Percentiles rank a stretch among this genome's conserved stretches.
Evolutionary conservation across 2,888 invertebrate species (phyloP).

Genomic region (Idaea biselata): DNA sequence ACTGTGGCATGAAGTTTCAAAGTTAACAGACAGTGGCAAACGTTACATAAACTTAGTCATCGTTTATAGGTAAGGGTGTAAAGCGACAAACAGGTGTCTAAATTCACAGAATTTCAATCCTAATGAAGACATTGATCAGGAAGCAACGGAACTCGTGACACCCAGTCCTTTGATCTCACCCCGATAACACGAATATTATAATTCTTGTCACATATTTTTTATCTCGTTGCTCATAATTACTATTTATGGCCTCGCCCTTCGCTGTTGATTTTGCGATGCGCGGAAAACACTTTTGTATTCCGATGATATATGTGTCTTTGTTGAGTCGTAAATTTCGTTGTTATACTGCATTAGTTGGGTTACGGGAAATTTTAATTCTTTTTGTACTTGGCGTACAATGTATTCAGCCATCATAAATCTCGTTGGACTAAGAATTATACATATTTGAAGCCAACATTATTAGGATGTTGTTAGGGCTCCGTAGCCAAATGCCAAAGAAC

Average conservation of each 20-base stretch:
- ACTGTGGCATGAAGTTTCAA: too few relatives aligned
- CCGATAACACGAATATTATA: slow-evolving; percentile 36
- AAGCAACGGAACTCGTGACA: slow-evolving; percentile 41
- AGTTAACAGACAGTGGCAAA: too few relatives aligned
- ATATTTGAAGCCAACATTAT: slow-evolving; percentile 7
- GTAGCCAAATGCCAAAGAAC: too few relatives aligned
- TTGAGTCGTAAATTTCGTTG: slow-evolving; percentile 20
- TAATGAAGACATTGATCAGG: slow-evolving; percentile 59
- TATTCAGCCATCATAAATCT: slow-evolving; percentile 8
- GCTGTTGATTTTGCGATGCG: slow-evolving; percentile 20
- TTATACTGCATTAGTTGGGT: slow-evolving; percentile 19
- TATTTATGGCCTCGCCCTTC: slow-evolving; percentile 42
- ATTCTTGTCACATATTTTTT: slow-evolving; percentile 25
- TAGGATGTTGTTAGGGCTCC: slow-evolving; percentile 4
- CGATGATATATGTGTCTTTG: slow-evolving; percentile 20
- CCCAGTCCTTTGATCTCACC: slow-evolving; percentile 40
- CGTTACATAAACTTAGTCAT: too few relatives aligned
- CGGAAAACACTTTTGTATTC: slow-evolving; percentile 22
- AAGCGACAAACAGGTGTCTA: slow-evolving; percentile 12
- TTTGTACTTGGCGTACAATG: slow-evolving; percentile 1
- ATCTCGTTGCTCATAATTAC: slow-evolving; percentile 45
- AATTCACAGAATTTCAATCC: slow-evolving; percentile 23
- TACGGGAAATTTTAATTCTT: slow-evolving; percentile 17
- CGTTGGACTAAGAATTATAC: background rate
- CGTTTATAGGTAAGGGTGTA: too few relatives aligned